Percentiles rank a stretch among this genome's conserved stretches.
These are phyloP conservation scores for Dicycla oo DNA, from an alignment of 2,888 invertebrate genomes.

Conservation along the genomic window DNA sequence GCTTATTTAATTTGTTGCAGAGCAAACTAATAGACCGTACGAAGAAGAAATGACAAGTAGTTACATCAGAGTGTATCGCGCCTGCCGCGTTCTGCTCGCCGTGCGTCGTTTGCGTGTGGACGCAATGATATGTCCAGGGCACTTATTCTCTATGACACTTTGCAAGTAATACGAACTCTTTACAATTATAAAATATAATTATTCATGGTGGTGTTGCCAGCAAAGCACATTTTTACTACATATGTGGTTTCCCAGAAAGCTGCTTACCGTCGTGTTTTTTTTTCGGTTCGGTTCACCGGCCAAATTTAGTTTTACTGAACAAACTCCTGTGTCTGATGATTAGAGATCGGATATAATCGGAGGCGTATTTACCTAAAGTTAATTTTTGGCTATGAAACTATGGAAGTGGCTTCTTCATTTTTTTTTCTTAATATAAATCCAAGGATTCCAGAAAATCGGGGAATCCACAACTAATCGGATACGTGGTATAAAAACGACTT, in stretches of 20 bases:
- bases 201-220: background rate
- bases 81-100: constrained; percentile 61
- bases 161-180: constrained; percentile 29
- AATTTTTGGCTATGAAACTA: no score
- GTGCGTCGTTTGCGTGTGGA: constrained; percentile 62
- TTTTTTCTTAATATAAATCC: no score
- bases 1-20: constrained; percentile 67
- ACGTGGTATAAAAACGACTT: no score
- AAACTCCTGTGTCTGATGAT: background rate
- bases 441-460: no score
- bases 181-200: background rate
- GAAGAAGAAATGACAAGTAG: constrained; percentile 82
- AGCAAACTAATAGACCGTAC: constrained; percentile 77
- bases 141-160: constrained; percentile 43
- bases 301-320: background rate
- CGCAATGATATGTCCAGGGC: constrained; percentile 36
- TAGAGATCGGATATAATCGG: no score
- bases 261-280: background rate
- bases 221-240: no score
- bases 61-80: constrained; percentile 55
- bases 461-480: no score
- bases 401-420: no score
- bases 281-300: background rate
- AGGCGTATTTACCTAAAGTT: no score
- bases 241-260: background rate